Evolutionary conservation across 2,797 vertebrate species (phyloP).

Genomic region (Coreius guichenoti): DNA sequence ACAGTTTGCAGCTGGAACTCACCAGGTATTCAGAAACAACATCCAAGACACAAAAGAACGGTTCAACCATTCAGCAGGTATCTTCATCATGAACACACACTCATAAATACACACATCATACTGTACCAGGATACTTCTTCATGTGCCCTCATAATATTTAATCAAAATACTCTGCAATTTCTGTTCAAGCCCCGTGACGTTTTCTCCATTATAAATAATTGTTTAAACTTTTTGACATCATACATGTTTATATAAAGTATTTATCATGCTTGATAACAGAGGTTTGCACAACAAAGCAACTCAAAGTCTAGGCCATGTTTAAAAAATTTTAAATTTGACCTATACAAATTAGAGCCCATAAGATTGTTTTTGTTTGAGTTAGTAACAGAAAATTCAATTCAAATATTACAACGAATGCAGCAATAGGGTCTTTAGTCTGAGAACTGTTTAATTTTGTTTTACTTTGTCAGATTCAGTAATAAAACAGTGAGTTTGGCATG

Average conservation of each 20-base stretch:
- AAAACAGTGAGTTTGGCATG: not conserved
- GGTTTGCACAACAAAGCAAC: not conserved
- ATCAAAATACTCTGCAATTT: not conserved
- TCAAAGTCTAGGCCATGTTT: not conserved
- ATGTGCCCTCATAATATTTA: no score
- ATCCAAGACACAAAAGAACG: not conserved
- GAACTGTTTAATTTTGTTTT: not conserved
- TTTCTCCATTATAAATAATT: not conserved
- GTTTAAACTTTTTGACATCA: not conserved
- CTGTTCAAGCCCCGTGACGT: not conserved
- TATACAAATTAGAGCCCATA: not conserved
- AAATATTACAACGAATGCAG: not conserved
- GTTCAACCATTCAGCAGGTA: not conserved
- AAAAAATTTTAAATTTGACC: no score
- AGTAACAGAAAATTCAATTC: not conserved
- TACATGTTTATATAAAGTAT: not conserved
- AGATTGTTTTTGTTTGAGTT: not conserved
- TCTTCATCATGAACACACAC: not conserved
- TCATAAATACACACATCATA: not conserved
- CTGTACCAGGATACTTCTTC: no score
- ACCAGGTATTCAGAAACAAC: not conserved
- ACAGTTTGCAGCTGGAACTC: fast-evolving
- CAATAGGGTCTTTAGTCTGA: not conserved
- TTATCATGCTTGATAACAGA: not conserved
- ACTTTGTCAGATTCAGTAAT: not conserved